Evolutionary conservation across 2,888 invertebrate species (phyloP).

Genomic region (Sclerodermus sp.): DNA sequence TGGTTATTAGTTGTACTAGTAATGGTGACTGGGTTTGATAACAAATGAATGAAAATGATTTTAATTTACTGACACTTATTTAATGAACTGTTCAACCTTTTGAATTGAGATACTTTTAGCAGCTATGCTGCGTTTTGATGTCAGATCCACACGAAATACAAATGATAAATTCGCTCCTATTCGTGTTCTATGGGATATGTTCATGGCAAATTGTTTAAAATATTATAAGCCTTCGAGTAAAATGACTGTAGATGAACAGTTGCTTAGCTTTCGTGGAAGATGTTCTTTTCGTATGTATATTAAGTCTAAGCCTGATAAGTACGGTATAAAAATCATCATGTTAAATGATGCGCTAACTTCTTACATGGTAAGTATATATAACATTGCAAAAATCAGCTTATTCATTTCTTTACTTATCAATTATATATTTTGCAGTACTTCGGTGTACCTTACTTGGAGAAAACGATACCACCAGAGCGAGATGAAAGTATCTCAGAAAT

Average conservation of each 20-base stretch:
- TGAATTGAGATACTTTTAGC: too few species aligned
- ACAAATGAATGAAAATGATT: too few species aligned
- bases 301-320: slow-evolving; percentile 42
- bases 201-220: slow-evolving; percentile 36
- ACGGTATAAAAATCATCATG: slow-evolving; percentile 46
- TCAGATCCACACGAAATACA: too few species aligned
- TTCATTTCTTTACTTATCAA: not conserved
- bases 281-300: slow-evolving; percentile 35
- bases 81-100: too few species aligned
- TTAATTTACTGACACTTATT: too few species aligned
- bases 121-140: too few species aligned
- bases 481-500: slow-evolving; percentile 9
- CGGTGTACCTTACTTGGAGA: slow-evolving; percentile 1
- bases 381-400: too few species aligned
- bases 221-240: slow-evolving; percentile 21
- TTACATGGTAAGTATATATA: slow-evolving; percentile 41
- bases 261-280: slow-evolving; percentile 31
- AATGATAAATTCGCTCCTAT: slow-evolving; percentile 36
- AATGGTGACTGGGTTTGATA: too few species aligned
- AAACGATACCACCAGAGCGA: not conserved
- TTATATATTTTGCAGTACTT: too few species aligned
- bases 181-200: slow-evolving; percentile 34
- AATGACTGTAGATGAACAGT: slow-evolving; percentile 40
- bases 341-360: slow-evolving; percentile 42
- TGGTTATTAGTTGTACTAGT: too few species aligned